Base-by-base conservation (phyloP, 2,797 vertebrate genomes). In the Acestrorhynchus altus region DNA sequence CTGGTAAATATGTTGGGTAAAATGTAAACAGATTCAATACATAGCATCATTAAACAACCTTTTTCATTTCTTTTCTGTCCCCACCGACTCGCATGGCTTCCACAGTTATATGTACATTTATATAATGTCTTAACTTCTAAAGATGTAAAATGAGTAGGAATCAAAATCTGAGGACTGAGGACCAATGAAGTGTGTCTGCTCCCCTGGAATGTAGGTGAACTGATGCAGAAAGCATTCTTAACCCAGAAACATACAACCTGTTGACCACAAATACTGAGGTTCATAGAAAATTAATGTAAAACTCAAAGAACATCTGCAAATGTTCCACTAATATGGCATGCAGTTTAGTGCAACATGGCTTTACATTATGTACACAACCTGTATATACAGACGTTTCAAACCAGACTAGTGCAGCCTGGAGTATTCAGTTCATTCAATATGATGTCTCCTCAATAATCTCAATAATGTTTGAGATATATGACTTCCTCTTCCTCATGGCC, bases 301-400 rank as follows among this genome's bases (percentile, higher is more conserved):
- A 40, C 20, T 51, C 52, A 65, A n/a, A 54, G 52, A 79, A 39
- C 54, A 75, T 69, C 64, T 52, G 73, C 59, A 82, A 42, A 59
- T 54, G 24, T 60, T 46, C 31, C 13, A 65, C 15, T 73, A 31
- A 26, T 59, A 76, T 83, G 57, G 24, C 64, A 74, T 81, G 77
- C 54, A 64, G 59, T 77, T 46, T 78, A 76, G 81, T 87, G 81
- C 83, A 85, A 78, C 60, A 71, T 72, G 56, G 65, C 46, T n/a
- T 28, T 47, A 49, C 31, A 35, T 2, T 35, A 35, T 35, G 31
- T 47, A 42, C 40, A 64, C 20, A 26, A 49, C 49, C n/a, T 76
- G 16, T 78, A 20, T 67, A 64, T 75, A 70, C 59, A 49, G 42
- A 42, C 49, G 59, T 77, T 67, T 68, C 44, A 20, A 28, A 40